Conservation (phyloP, 2,888 invertebrate species). For the Cataglyphis rosenhaueri region DNA sequence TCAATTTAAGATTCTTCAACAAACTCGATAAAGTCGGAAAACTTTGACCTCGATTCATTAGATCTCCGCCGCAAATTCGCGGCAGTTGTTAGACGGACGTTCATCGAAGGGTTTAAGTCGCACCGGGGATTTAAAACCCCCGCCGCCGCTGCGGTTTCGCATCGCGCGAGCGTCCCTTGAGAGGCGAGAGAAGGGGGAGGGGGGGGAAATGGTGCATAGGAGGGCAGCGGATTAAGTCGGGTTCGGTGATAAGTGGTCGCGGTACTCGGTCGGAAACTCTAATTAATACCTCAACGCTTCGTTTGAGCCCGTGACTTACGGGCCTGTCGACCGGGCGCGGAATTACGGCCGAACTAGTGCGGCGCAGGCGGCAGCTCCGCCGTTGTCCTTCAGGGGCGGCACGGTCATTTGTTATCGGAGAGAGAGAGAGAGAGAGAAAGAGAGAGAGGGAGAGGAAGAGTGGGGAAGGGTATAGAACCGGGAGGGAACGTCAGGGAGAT, state of each 20-base stretch:
- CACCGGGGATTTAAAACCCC: conserved; percentile 61
- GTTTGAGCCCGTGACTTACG: conserved; percentile 85
- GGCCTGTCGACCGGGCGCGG: conserved; percentile 80
- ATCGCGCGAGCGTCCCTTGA: conserved; percentile 43
- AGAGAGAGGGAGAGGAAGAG: no score
- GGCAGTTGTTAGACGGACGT: conserved; percentile 62
- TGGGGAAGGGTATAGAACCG: neutral
- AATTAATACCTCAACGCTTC: conserved; percentile 85
- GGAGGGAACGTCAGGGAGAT: conserved; percentile 50
- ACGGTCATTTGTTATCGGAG: conserved; percentile 81
- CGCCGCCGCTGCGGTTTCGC: conserved; percentile 46
- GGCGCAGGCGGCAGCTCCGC: conserved; percentile 61
- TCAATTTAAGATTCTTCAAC: neutral
- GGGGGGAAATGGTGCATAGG: neutral
- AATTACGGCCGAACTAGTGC: conserved; percentile 81
- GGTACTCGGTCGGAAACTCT: conserved; percentile 83
- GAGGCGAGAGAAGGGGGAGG: neutral
- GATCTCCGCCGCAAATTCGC: conserved; percentile 38
- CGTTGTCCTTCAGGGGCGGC: conserved; percentile 79
- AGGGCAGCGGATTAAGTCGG: conserved; percentile 75
- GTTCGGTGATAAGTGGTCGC: conserved; percentile 84
- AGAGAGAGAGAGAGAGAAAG: neutral
- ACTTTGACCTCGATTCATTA: conserved; percentile 61
- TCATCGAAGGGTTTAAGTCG: conserved; percentile 68
- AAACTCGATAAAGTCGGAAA: conserved; percentile 25